A percentile compares a stretch with the other conserved stretches of the same genome.
phyloP scores from a whole-genome alignment of 2,113 vertebrate species.

The Urocynchramus pylzowi region DNA sequence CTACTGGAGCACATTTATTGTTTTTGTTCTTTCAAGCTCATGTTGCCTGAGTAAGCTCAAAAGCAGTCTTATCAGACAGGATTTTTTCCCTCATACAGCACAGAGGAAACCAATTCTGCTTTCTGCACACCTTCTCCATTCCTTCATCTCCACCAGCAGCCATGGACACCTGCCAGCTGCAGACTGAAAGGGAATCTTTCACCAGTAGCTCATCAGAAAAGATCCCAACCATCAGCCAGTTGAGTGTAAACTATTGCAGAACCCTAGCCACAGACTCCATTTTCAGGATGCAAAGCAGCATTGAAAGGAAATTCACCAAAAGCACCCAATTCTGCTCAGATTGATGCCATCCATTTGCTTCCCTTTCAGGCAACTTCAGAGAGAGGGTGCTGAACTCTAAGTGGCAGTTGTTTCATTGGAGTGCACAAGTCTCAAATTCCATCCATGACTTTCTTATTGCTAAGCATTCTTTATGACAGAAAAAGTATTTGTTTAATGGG shows the following conservation, averaged over 20 bases:
- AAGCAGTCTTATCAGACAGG: background rate
- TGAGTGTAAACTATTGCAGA: background rate
- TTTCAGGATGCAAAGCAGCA: background rate
- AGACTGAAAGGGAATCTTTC: background rate
- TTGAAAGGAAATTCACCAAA: background rate
- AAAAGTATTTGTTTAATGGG: conserved; percentile 62
- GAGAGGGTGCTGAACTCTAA: background rate
- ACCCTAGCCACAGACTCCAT: background rate
- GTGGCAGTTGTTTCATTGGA: background rate
- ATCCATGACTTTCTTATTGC: conserved; percentile 47
- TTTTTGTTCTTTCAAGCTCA: background rate
- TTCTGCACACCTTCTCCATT: background rate
- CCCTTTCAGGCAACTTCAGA: background rate
- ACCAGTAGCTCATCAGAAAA: background rate
- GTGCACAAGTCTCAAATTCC: conserved; percentile 34
- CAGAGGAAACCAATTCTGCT: background rate
- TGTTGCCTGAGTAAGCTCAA: background rate
- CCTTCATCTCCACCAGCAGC: background rate
- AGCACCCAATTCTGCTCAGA: background rate
- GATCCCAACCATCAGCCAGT: background rate
- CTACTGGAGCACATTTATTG: background rate
- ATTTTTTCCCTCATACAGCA: background rate
- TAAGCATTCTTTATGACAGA: conserved; percentile 18
- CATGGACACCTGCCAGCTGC: background rate
- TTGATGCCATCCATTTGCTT: background rate